Conservation (phyloP, 2,797 vertebrate species). For the Hafferia zeledoni region DNA sequence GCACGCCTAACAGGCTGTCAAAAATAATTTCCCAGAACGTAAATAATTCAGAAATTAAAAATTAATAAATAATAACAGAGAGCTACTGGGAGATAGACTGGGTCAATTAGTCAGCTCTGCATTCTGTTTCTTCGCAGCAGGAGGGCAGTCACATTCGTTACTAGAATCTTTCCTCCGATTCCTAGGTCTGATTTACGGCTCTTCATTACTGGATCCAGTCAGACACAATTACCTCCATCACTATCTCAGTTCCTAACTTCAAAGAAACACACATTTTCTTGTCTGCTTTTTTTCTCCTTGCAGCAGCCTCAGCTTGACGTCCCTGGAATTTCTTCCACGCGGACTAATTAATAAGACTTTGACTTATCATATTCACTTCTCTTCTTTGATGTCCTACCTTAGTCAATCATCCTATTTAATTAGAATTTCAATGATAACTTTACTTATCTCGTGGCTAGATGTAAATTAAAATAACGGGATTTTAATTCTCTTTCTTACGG, state of each 20-base stretch:
- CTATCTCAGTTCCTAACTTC: constrained; percentile 87
- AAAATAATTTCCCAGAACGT: constrained; percentile 86
- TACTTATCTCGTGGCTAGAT: constrained; percentile 85
- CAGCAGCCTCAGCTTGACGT: constrained; percentile 86
- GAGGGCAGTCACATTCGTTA: constrained; percentile 81
- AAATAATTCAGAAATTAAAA: constrained; percentile 99
- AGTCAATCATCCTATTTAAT: constrained; percentile 88
- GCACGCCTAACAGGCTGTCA: constrained; percentile 85
- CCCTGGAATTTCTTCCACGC: constrained; percentile 82
- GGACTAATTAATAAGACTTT: constrained; percentile 89
- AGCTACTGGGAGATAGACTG: constrained; percentile 86
- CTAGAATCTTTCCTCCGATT: constrained; percentile 81
- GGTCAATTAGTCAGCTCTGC: constrained; percentile 93
- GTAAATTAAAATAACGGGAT: constrained; percentile 84
- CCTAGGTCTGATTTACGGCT: constrained; percentile 83
- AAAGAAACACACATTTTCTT: constrained; percentile 87
- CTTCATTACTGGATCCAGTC: constrained; percentile 93
- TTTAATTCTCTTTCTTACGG: constrained; percentile 78
- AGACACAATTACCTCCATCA: constrained; percentile 91
- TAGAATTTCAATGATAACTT: constrained; percentile 86
- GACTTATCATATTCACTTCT: constrained; percentile 84
- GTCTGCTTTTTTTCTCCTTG: constrained; percentile 81
- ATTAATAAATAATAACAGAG: constrained; percentile 99
- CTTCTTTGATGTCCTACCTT: constrained; percentile 89
- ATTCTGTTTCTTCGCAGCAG: constrained; percentile 87